A percentile compares a stretch with the other conserved stretches of the same genome.
phyloP scores from a whole-genome alignment of 1,140 invertebrate genomes.

The Onthophagus taurus region DNA sequence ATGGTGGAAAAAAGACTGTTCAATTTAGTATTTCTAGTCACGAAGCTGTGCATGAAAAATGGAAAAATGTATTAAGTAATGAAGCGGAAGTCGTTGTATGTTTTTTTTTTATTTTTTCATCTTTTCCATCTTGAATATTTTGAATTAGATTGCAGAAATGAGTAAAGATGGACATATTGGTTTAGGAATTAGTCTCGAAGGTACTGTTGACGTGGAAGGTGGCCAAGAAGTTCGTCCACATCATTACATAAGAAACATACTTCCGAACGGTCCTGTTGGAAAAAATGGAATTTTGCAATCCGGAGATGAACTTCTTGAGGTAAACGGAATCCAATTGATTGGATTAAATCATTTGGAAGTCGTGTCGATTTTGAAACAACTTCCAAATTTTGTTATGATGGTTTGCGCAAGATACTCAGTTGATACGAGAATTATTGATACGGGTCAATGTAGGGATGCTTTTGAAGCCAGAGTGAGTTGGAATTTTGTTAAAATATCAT shows the following conservation, averaged over 20 bases:
- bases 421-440: slow-evolving; percentile 46
- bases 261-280: slow-evolving; percentile 76
- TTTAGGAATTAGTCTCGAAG: slow-evolving; percentile 78
- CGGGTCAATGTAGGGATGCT: slow-evolving; percentile 52
- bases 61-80: slow-evolving; percentile 55
- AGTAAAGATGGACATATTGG: slow-evolving; percentile 63
- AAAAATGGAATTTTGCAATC: slow-evolving; percentile 49
- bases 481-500: neutral
- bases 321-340: slow-evolving; percentile 75
- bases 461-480: slow-evolving; percentile 57
- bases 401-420: slow-evolving; percentile 62
- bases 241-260: slow-evolving; percentile 71
- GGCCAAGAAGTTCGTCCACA: slow-evolving; percentile 68
- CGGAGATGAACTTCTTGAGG: slow-evolving; percentile 58
- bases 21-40: slow-evolving; percentile 48
- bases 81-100: slow-evolving; percentile 66
- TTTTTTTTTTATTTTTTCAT: slow-evolving; percentile 19
- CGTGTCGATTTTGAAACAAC: slow-evolving; percentile 78
- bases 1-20: slow-evolving; percentile 45
- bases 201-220: slow-evolving; percentile 71
- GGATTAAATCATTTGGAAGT: slow-evolving; percentile 88
- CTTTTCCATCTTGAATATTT: neutral
- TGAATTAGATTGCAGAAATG: slow-evolving; percentile 52
- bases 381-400: slow-evolving; percentile 76
- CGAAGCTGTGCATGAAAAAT: slow-evolving; percentile 57